Evolutionary conservation across 2,888 invertebrate genomes (phyloP), one percentile per base, ranked within the genome.

Genomic region (Troglohyphantes excavatus): DNA sequence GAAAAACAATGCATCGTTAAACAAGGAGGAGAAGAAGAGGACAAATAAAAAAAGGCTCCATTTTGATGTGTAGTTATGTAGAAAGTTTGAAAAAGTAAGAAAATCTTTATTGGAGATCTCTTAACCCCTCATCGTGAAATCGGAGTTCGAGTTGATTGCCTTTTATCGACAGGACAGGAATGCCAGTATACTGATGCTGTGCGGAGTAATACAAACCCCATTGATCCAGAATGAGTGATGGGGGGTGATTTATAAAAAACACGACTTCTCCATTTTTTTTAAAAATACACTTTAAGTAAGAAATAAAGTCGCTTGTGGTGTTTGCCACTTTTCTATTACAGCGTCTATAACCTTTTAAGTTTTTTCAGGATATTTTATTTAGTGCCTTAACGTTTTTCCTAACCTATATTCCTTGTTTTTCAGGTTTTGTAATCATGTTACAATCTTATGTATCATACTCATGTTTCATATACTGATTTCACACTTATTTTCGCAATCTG

Each of bases 141-240:
- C 21, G 63, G 76, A 61, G 21, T 61, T 76, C 29, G 39, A 23
- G 63, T 33, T 76, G 76, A 76, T 76, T 76, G 29, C 76, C 29
- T 76, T 76, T 76, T 76, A 76, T 76, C 76, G 76, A 76, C 61
- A 76, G 61, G 76, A 13, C 17, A 33, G 76, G 61, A 53, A 76
- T 61, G 61, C 21, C 29, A 63, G n/a, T 73, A 9, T 19, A 46
- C 26, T 23, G 29, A 13, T 9, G n/a, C 29, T 21, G 19, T 33
- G n/a, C 29, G 27, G 2, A 33, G 63, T 29, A 63, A 76, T 61
- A 76, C 33, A 76, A 76, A 63, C 61, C 39, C 1, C 33, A 76
- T 76, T 76, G 76, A 76, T 76, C 76, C 17, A 0, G 11, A 29
- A 33, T 76, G 76, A 76, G 61, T 33, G 76, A 76, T 76, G 63